A percentile compares a stretch with the other conserved stretches of the same genome.
phyloP scores from a whole-genome alignment of 1,140 invertebrate genomes.

The Formica exsecta region DNA sequence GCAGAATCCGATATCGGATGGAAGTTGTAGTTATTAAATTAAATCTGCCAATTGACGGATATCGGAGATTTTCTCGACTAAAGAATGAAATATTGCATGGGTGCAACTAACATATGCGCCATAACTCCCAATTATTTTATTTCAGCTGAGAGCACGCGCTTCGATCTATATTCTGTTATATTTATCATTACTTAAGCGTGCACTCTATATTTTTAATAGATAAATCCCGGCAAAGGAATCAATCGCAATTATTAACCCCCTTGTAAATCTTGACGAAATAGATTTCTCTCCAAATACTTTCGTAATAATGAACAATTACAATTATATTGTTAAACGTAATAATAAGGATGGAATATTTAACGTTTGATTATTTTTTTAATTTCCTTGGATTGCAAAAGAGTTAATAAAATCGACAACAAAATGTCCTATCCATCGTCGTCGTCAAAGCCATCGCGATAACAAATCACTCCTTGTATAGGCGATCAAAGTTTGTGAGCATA shows the following conservation, averaged over 20 bases:
- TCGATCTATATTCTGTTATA: conserved; percentile 22
- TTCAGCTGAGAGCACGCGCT: conserved; percentile 16
- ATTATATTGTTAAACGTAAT: neutral
- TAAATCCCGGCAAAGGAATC: conserved; percentile 29
- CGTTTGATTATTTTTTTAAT: neutral
- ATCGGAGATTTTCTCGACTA: conserved; percentile 34
- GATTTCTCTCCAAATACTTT: neutral
- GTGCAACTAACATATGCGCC: conserved; percentile 48
- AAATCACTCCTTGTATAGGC: conserved; percentile 74
- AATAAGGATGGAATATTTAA: conserved; percentile 19
- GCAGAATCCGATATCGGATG: conserved; percentile 20
- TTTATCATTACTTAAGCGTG: conserved; percentile 27
- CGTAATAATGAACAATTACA: neutral
- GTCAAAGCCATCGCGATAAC: conserved; percentile 53
- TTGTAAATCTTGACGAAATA: conserved; percentile 9
- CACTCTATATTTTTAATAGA: conserved; percentile 14
- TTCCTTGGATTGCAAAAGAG: neutral
- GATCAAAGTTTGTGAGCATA: conserved; percentile 67
- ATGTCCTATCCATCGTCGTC: conserved; percentile 38
- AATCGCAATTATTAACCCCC: conserved; percentile 21
- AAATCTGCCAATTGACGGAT: conserved; percentile 44
- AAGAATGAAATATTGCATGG: conserved; percentile 45
- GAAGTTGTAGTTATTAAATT: conserved; percentile 48
- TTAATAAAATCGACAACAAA: conserved; percentile 51
- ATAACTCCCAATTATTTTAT: conserved; percentile 59